Conservation (phyloP, 2,797 vertebrate species). For the Gymnopithys bicolor region DNA sequence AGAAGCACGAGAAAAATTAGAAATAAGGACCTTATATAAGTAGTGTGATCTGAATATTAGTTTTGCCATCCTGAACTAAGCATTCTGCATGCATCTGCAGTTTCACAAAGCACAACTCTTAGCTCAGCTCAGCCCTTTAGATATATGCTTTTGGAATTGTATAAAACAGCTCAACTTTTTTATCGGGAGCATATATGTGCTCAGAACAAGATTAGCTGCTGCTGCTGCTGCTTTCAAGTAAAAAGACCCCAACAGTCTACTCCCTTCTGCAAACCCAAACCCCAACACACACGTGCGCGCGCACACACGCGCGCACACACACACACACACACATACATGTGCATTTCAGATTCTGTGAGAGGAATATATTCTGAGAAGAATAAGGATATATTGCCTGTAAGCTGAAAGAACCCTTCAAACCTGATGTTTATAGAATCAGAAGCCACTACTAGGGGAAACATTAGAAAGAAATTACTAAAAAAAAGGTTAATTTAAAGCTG, state of each 20-base stretch:
- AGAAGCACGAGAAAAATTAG: background rate
- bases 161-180: background rate
- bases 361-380: background rate
- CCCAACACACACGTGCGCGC: background rate
- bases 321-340: no score
- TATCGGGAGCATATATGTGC: background rate
- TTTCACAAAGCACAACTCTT: background rate
- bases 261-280: background rate
- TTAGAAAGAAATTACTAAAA: background rate
- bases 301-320: no score
- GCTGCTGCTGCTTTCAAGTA: background rate
- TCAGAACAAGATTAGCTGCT: background rate
- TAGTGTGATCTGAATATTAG: background rate
- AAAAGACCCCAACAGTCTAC: background rate
- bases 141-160: background rate
- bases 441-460: background rate
- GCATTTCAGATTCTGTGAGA: background rate
- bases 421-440: background rate
- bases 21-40: background rate
- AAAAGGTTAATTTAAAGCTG: background rate
- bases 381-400: background rate
- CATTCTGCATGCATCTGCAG: background rate
- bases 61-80: background rate
- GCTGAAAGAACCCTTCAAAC: background rate
- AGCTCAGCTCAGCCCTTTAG: background rate